Percentiles rank a stretch among this genome's conserved stretches.
Evolutionary conservation across 2,113 vertebrate genomes (phyloP).

Genomic region (Melanerpes aurifrons): DNA sequence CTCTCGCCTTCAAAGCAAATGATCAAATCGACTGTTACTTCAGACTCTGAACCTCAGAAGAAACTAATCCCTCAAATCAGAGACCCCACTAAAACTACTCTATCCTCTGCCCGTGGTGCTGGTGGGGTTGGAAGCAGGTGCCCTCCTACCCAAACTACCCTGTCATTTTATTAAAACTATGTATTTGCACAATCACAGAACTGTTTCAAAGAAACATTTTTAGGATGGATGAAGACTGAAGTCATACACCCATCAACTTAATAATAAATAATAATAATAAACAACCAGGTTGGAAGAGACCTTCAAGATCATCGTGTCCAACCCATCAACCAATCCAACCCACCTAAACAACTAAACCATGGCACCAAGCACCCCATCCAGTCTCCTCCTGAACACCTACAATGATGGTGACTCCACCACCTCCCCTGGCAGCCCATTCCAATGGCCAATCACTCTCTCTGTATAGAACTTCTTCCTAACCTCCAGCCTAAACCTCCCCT

Average conservation of each 20-base stretch:
- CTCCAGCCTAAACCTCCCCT: no score
- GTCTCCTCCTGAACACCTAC: no score
- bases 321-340: no score
- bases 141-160: background rate
- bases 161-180: background rate
- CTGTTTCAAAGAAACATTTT: conserved; percentile 3
- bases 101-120: background rate
- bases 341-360: no score
- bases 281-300: no score
- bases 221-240: background rate
- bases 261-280: no score
- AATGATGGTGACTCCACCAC: no score
- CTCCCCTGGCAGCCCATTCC: no score
- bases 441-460: no score
- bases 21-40: conserved; percentile 17
- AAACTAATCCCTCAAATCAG: conserved; percentile 32
- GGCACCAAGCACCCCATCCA: no score
- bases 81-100: background rate
- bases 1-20: conserved; percentile 45
- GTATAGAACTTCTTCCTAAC: no score
- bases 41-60: background rate
- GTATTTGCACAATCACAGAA: conserved; percentile 5
- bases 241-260: background rate
- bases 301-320: no score
- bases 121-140: background rate